phyloP scores from a whole-genome alignment of 2,797 vertebrate species.

The Epinephelus coioides region DNA sequence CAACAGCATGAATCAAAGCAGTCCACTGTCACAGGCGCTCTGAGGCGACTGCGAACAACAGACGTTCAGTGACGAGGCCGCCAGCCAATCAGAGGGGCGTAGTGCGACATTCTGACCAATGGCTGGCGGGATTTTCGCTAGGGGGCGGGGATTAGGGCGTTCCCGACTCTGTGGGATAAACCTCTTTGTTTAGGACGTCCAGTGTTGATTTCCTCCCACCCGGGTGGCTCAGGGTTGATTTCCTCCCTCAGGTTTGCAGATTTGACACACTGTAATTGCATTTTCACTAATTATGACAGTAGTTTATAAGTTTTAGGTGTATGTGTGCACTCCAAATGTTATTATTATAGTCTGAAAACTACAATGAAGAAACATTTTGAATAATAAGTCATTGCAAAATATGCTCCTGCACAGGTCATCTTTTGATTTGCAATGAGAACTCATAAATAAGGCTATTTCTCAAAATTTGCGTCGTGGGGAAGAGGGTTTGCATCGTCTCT shows the following conservation, averaged over 20 bases:
- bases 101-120: slow-evolving; percentile 62
- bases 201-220: slow-evolving; percentile 42
- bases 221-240: background rate
- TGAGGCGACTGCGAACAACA: slow-evolving; percentile 67
- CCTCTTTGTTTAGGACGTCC: slow-evolving; percentile 85
- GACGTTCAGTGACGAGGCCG: slow-evolving; percentile 55
- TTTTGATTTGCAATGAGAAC: background rate
- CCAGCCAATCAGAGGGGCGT: slow-evolving; percentile 69
- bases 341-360: background rate
- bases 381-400: background rate
- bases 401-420: background rate
- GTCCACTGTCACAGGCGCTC: slow-evolving; percentile 69
- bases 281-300: background rate
- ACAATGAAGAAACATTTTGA: background rate
- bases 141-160: slow-evolving; percentile 64
- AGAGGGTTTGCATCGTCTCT: background rate
- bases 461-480: background rate
- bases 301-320: background rate
- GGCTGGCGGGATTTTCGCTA: background rate
- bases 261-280: background rate
- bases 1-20: slow-evolving; percentile 69
- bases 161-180: slow-evolving; percentile 60
- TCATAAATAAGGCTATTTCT: background rate
- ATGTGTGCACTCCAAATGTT: background rate
- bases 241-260: background rate